These are phyloP conservation scores for Macroramphosus scolopax DNA, from an alignment of 2,797 vertebrate genomes.

Conservation along the genomic window DNA sequence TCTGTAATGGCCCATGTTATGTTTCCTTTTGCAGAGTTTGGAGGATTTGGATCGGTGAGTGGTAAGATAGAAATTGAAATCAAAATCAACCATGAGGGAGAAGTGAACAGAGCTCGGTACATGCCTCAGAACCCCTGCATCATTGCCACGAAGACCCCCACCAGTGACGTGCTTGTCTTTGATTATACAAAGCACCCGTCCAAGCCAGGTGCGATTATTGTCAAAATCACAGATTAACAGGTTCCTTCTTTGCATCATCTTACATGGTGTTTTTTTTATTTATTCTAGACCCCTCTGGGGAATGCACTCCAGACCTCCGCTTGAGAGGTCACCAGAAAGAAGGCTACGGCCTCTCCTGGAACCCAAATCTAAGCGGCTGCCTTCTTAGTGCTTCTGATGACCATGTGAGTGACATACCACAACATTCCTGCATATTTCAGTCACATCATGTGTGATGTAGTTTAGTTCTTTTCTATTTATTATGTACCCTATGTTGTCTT, in stretches of 20 bases:
- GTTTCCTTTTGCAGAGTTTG: constrained; percentile 83
- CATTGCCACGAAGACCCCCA: constrained; percentile 97
- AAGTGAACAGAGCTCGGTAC: constrained; percentile 95
- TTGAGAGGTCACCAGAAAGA: constrained; percentile 97
- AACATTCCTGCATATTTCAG: too few species aligned
- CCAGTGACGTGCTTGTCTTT: constrained; percentile 95
- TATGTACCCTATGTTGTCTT: too few species aligned
- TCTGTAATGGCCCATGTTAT: neutral
- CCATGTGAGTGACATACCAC: constrained; percentile 83
- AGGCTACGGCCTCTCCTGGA: constrained; percentile 97
- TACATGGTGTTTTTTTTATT: neutral
- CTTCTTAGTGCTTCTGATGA: constrained; percentile 97
- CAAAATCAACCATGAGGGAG: constrained; percentile 98
- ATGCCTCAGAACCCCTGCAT: constrained; percentile 99
- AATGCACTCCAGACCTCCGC: constrained; percentile 94
- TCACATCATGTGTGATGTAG: too few species aligned
- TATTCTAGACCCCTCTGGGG: constrained; percentile 90
- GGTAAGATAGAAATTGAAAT: constrained; percentile 99
- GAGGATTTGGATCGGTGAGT: constrained; percentile 97
- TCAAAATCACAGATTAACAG: neutral
- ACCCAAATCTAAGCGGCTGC: constrained; percentile 95
- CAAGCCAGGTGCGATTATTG: constrained; percentile 88
- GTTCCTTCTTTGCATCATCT: neutral
- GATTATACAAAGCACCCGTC: constrained; percentile 98
- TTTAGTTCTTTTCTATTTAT: too few species aligned